These are phyloP conservation scores for Oncorhynchus kisutch DNA, from an alignment of 2,113 vertebrate species.

Conservation along the genomic window DNA sequence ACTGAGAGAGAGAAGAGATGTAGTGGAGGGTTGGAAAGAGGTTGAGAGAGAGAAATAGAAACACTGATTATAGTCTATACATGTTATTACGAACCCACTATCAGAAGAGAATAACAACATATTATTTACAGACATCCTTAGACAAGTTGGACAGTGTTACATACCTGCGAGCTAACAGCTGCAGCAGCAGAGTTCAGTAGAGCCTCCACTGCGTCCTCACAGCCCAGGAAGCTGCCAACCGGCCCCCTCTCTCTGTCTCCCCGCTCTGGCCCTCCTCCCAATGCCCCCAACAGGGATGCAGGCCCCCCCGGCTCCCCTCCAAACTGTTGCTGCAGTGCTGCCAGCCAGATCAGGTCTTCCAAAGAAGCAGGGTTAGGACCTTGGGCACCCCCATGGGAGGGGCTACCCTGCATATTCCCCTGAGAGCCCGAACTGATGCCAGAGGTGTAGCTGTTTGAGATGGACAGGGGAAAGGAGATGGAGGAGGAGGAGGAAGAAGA, in stretches of 20 bases:
- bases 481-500: constrained; percentile 75
- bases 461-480: constrained; percentile 74
- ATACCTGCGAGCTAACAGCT: constrained; percentile 84
- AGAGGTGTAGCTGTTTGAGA: constrained; percentile 69
- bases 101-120: not conserved
- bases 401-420: constrained; percentile 81
- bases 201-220: constrained; percentile 95
- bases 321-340: constrained; percentile 92
- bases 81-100: too few species aligned
- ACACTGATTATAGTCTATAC: not conserved
- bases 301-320: constrained; percentile 84
- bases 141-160: constrained; percentile 23
- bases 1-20: constrained; percentile 66
- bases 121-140: not conserved
- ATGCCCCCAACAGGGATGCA: constrained; percentile 66
- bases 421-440: constrained; percentile 70
- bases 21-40: constrained; percentile 66
- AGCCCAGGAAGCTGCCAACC: constrained; percentile 85
- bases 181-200: constrained; percentile 87
- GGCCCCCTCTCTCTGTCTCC: constrained; percentile 79
- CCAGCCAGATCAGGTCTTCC: constrained; percentile 98
- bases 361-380: constrained; percentile 78
- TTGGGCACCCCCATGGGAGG: constrained; percentile 73
- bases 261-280: constrained; percentile 67
- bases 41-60: constrained; percentile 61